Base-by-base conservation (phyloP, 2,113 vertebrate genomes). In the Brevimyrus niger region DNA sequence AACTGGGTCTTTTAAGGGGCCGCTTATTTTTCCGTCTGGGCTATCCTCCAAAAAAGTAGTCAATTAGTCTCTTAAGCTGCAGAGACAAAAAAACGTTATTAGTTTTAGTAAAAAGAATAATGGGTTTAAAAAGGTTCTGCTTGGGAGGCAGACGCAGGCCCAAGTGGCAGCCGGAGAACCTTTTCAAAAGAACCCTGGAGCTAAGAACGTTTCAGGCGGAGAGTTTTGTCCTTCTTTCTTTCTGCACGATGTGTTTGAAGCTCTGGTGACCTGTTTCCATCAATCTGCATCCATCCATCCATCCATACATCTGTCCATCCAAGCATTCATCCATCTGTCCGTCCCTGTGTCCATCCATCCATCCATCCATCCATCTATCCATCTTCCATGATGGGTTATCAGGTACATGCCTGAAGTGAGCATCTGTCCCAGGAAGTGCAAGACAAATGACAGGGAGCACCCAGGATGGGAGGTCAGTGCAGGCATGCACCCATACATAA, bases 51-150 rank as follows among this genome's bases (percentile, higher is more conserved):
- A 95, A 95, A 94, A 95, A 92, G 85, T 92, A 92, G 94, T 95
- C 95, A 96, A 95, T 96, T 96, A 96, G 95, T 93, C 93, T 91
- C 92, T 95, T 96, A 96, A 96, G 95, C 95, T 95, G 95, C 94
- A 95, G 94, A 95, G 95, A 96, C 95, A 95, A 96, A 95, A 95
- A 95, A 95, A 95, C 92, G 91, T 95, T 94, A 96, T 96, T 96
- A 95, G 95, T 95, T 96, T 93, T 94, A 94, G 93, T 92, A 95
- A 96, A 95, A 95, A 94, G 92, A 95, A 95, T 95, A 95, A 96
- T 95, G 93, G 94, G 94, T 96, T 95, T 96, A 94, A 95, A 90
- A 95, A 94, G 94, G 93, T 95, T 96, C 94, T 94, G 91, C 93
- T 95, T 94, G 91, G 93, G 93, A 93, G 91, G 91, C 87, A 93